Evolutionary conservation across 2,113 vertebrate species (phyloP).

Genomic region (Pterocles burchelli): DNA sequence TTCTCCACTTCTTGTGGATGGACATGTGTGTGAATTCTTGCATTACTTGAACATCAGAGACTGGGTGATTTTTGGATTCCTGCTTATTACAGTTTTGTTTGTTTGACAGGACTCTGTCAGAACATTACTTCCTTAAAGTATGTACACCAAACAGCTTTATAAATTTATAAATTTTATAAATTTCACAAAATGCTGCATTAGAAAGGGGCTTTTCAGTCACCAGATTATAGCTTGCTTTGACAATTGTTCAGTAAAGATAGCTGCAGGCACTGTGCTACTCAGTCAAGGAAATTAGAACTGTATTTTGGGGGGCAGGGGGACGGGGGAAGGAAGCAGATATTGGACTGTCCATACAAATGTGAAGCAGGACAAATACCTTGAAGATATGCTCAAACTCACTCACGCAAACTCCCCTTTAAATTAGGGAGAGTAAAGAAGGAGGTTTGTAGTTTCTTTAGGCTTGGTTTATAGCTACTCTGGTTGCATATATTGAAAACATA

Average conservation of each 20-base stretch:
- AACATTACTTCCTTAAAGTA: background rate
- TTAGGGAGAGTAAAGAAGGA: background rate
- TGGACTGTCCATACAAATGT: background rate
- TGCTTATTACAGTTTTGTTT: background rate
- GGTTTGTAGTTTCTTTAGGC: background rate
- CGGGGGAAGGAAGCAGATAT: background rate
- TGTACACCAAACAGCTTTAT: background rate
- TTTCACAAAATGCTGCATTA: background rate
- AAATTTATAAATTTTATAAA: background rate
- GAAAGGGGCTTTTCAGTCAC: background rate
- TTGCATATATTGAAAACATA: background rate
- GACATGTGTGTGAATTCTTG: background rate
- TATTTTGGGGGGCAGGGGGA: background rate
- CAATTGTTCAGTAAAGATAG: background rate
- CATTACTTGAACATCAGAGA: background rate
- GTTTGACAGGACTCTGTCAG: background rate
- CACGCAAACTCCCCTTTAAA: background rate
- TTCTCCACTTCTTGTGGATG: background rate
- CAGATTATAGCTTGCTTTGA: constrained; percentile 13
- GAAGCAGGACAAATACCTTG: background rate
- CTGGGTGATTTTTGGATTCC: background rate
- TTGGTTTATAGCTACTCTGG: background rate
- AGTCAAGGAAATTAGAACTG: background rate
- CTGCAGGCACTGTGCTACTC: background rate
- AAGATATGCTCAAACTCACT: background rate